Base-by-base conservation (phyloP, 2,797 vertebrate species). In the Chloroceryle amazona region DNA sequence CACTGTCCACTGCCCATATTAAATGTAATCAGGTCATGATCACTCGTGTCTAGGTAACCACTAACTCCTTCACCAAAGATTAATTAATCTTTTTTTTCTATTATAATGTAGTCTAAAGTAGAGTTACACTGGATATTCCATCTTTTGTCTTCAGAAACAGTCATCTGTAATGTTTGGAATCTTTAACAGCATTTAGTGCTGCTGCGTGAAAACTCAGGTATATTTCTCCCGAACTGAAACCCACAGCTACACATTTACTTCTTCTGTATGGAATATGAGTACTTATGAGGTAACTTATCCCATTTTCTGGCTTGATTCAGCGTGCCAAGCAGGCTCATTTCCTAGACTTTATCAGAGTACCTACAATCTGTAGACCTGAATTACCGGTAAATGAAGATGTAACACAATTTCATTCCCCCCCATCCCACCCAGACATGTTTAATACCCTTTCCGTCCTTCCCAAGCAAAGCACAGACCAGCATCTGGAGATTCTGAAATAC, bases 1-100 rank as follows among this genome's bases (percentile, higher is more conserved):
- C 71, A 37, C 35, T 86, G 66, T 86, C n/a, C 47, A 78, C 52
- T 86, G 42, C 33, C 39, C 18, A 42, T 65, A 80, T 85, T 81
- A 82, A 82, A 89, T 76, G 44, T 82, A 97, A 92, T 54, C 93
- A 74, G 78, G 92, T 95, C 96, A 89, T 46, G 33, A 94, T 84
- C 86, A 92, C 74, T 47, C 65, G 73, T 81, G 88, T 79, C 92
- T 79, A 84, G 86, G 89, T 96, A 96, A 95, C 86, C 81, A 82
- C 74, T 70, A 81, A 67, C 73, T 92, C 44, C 67, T 74, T 71
- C 81, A 86, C 22, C 29, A 72, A 84, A 94, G 82, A 89, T 68
- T 70, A 96, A 83, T 86, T 88, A 58, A 93, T 86, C 31, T n/a
- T 88, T 46, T 88, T 46, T 81, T 90, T 46, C 49, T 62, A 7